phyloP scores from a whole-genome alignment of 2,888 invertebrate genomes.

The Pachycephus smyrnensis region DNA sequence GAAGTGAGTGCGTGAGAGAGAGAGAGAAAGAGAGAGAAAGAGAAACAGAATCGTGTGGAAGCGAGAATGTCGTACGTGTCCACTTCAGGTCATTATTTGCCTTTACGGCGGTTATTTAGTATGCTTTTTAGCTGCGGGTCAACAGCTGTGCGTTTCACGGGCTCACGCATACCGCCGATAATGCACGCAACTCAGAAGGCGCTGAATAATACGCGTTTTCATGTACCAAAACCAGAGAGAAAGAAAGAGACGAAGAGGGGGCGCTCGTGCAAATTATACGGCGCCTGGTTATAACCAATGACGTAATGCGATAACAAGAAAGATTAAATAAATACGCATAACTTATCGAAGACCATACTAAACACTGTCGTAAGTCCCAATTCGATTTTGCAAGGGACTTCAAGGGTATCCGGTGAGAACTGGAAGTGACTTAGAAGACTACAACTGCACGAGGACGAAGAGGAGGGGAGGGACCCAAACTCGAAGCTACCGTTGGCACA shows the following conservation, averaged over 20 bases:
- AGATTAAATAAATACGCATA: not conserved
- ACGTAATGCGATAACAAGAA: not conserved
- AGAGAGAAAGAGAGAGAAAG: not conserved
- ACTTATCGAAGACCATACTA: not conserved
- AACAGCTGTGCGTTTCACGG: conserved; percentile 53
- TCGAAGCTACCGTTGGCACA: not conserved
- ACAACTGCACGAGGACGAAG: too few species aligned
- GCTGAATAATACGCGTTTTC: conserved; percentile 5
- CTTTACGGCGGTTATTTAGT: conserved; percentile 50
- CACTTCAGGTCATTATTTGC: conserved; percentile 44
- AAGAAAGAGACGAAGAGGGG: conserved; percentile 36
- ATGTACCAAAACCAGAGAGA: conserved; percentile 42
- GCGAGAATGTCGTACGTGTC: conserved; percentile 8
- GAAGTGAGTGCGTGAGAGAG: not conserved
- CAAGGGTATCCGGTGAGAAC: not conserved
- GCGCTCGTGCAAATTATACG: not conserved
- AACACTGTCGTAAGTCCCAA: not conserved
- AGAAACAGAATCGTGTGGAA: not conserved
- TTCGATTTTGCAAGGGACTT: not conserved
- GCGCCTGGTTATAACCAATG: not conserved
- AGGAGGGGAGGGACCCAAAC: not conserved
- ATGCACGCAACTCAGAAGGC: conserved; percentile 22
- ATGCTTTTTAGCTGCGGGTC: conserved; percentile 59
- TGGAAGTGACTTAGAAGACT: not conserved
- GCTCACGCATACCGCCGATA: conserved; percentile 27